Evolutionary conservation across 2,797 vertebrate genomes (phyloP).

Genomic region (Malurus splendens): DNA sequence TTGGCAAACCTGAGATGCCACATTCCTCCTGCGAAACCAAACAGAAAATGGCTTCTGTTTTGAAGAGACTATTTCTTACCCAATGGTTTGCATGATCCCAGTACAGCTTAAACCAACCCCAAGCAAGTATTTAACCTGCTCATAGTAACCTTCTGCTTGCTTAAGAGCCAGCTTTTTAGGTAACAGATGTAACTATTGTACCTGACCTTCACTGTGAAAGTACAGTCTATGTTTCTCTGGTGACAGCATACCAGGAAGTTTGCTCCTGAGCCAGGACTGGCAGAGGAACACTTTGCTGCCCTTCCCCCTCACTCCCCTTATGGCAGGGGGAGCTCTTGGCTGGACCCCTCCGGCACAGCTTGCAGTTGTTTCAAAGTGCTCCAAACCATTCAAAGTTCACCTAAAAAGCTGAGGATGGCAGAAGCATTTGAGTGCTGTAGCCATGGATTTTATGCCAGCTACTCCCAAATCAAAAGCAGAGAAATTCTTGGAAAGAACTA

Average conservation of each 20-base stretch:
- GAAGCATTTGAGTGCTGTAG: not conserved
- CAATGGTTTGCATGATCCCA: not conserved
- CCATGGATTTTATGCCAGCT: not conserved
- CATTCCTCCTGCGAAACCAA: constrained; percentile 1
- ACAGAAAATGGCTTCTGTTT: constrained; percentile 14
- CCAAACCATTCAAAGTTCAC: constrained; percentile 10
- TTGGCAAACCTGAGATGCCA: not conserved
- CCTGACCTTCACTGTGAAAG: not conserved
- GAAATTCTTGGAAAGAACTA: constrained; percentile 8
- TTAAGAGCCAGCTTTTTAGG: not conserved
- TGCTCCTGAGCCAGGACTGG: not conserved
- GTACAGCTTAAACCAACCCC: not conserved
- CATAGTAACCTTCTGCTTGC: fast-evolving
- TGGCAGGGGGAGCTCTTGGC: not conserved
- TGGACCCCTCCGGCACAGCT: not conserved
- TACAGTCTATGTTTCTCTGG: not conserved
- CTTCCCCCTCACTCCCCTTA: not conserved
- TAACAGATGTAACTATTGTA: not conserved
- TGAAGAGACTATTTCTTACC: not conserved
- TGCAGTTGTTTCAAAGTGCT: not conserved
- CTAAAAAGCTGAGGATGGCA: not conserved
- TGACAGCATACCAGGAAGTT: not conserved
- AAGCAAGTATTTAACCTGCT: not conserved
- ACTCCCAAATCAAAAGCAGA: not conserved
- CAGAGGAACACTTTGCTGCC: not conserved